Conservation (phyloP, 2,797 vertebrate species). For the Lutjanus campechanus region DNA sequence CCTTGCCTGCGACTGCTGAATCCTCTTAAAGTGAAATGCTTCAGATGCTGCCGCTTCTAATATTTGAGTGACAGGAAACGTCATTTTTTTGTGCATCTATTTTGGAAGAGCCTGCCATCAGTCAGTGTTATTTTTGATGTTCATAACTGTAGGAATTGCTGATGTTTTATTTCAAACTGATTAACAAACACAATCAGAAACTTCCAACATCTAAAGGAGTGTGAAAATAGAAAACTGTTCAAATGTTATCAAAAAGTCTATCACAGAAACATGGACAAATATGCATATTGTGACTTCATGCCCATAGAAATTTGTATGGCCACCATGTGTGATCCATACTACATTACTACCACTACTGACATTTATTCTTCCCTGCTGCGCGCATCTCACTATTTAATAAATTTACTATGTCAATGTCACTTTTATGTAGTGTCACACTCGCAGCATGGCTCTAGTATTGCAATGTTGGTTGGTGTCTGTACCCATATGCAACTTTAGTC, state of each 20-base stretch:
- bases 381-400: no score
- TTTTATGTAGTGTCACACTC: no score
- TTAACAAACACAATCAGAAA: background rate
- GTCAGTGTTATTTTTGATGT: conserved; percentile 14
- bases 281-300: background rate
- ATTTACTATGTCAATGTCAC: no score
- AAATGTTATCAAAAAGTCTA: background rate
- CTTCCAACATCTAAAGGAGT: background rate
- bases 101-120: background rate
- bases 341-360: no score
- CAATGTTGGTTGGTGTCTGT: no score
- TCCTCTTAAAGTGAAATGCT: conserved; percentile 39
- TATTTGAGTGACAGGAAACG: conserved; percentile 15
- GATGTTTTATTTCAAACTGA: conserved; percentile 9
- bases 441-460: no score
- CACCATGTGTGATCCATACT: no score
- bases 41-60: conserved; percentile 3
- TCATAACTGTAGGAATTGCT: background rate
- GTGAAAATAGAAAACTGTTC: background rate
- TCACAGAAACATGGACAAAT: background rate
- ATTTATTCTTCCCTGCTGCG: no score
- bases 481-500: no score
- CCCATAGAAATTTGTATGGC: no score
- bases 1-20: conserved; percentile 15
- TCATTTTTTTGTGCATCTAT: conserved; percentile 29